phyloP scores from a whole-genome alignment of 2,797 vertebrate species.

The Darevskia nairensis region DNA sequence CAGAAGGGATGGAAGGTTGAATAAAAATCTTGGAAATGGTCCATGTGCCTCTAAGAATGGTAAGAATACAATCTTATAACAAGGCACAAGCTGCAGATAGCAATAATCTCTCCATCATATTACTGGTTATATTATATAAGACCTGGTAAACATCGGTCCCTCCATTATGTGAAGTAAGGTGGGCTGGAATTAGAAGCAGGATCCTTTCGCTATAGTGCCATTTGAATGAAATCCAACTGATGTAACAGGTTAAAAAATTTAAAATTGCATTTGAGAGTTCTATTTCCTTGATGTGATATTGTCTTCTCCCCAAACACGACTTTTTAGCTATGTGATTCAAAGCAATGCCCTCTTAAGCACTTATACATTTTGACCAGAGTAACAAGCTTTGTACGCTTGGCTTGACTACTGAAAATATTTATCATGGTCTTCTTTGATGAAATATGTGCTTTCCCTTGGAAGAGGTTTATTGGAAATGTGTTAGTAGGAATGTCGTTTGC shows the following conservation, averaged over 20 bases:
- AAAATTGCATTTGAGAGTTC: not conserved
- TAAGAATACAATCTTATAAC: constrained; percentile 45
- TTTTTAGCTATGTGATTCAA: not conserved
- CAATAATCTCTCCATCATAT: constrained; percentile 7
- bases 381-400: not conserved
- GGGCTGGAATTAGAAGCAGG: not conserved
- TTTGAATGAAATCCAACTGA: not conserved
- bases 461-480: no score
- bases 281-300: no score
- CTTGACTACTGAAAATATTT: no score
- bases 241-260: not conserved
- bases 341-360: not conserved
- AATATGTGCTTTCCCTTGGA: no score
- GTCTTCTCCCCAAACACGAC: not conserved
- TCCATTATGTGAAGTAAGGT: not conserved
- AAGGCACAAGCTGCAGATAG: constrained; percentile 23
- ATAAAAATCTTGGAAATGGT: constrained; percentile 71
- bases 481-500: no score
- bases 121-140: not conserved
- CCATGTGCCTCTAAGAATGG: constrained; percentile 49
- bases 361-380: not conserved
- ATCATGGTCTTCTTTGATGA: no score
- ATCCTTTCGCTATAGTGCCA: not conserved
- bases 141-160: not conserved
- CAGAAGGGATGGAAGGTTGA: constrained; percentile 47